phyloP scores from a whole-genome alignment of 2,797 vertebrate species.

The Lateolabrax maculatus region DNA sequence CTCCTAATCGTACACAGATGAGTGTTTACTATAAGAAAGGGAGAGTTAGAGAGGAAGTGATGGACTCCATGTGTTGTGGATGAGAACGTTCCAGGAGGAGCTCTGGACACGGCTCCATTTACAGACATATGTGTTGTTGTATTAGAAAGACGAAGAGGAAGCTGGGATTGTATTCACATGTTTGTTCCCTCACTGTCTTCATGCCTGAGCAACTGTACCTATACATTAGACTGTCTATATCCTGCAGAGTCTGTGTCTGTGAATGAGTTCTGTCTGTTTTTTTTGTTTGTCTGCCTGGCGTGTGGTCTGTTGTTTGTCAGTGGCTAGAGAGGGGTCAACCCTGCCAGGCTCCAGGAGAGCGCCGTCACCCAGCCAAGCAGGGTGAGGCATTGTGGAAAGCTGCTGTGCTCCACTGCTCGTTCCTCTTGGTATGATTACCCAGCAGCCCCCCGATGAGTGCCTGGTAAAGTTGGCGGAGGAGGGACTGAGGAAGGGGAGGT shows the following conservation, averaged over 20 bases:
- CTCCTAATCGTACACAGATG: slow-evolving; percentile 81
- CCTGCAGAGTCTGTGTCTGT: slow-evolving; percentile 13
- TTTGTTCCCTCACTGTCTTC: slow-evolving; percentile 19
- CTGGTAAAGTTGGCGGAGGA: slow-evolving; percentile 6
- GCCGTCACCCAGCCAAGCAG: slow-evolving; percentile 23
- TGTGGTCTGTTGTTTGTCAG: slow-evolving; percentile 47
- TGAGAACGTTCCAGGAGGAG: slow-evolving; percentile 57
- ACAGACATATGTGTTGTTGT: slow-evolving; percentile 40
- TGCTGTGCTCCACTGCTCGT: slow-evolving; percentile 17
- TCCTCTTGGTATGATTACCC: slow-evolving; percentile 50
- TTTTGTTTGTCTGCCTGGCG: slow-evolving; percentile 41
- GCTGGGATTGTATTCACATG: slow-evolving; percentile 34
- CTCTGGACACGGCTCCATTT: slow-evolving; percentile 37
- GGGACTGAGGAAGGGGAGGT: not conserved
- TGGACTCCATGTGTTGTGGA: slow-evolving; percentile 78
- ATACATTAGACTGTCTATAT: slow-evolving; percentile 20
- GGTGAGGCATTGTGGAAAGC: slow-evolving; percentile 47
- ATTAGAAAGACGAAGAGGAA: slow-evolving; percentile 32
- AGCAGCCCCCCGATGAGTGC: slow-evolving; percentile 41
- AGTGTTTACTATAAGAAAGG: slow-evolving; percentile 80
- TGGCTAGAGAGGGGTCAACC: slow-evolving; percentile 25
- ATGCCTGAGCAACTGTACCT: slow-evolving; percentile 11
- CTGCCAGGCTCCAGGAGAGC: slow-evolving; percentile 74
- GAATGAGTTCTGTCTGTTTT: slow-evolving; percentile 11
- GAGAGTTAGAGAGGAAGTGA: slow-evolving; percentile 78